Conservation (phyloP, 2,888 invertebrate species). For the Papilio demoleus region DNA sequence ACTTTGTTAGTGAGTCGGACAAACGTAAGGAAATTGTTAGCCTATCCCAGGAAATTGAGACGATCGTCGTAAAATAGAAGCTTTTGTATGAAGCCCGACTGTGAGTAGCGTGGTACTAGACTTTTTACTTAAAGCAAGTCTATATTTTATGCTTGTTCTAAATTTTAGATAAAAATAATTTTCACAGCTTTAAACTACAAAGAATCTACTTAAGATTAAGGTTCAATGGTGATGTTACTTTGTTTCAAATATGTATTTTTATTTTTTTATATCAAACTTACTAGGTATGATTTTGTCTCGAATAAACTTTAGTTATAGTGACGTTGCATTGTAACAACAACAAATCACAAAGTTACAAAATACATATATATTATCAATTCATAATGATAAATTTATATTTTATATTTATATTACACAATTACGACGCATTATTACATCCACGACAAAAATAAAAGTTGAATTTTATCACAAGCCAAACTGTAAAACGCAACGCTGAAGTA, state of each 20-base stretch:
- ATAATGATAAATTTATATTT: too few relatives aligned
- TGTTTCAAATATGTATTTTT: too few relatives aligned
- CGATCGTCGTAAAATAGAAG: constrained; percentile 66
- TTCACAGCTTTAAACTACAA: background rate
- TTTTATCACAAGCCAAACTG: background rate
- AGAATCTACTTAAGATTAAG: background rate
- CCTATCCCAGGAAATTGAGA: constrained; percentile 72
- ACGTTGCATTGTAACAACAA: background rate
- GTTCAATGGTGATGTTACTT: too few relatives aligned
- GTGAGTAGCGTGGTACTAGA: constrained; percentile 4
- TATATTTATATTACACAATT: too few relatives aligned
- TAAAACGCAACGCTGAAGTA: background rate
- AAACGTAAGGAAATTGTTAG: constrained; percentile 76
- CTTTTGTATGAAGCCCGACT: constrained; percentile 43
- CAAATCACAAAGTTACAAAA: too few relatives aligned
- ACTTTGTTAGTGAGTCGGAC: constrained; percentile 49
- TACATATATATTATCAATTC: too few relatives aligned
- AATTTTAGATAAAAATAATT: background rate
- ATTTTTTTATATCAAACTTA: background rate
- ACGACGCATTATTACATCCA: background rate
- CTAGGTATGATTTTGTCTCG: background rate
- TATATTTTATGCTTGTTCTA: background rate
- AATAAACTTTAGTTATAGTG: background rate
- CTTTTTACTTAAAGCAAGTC: constrained; percentile 8
- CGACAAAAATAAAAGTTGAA: background rate